Percentiles rank a stretch among this genome's conserved stretches.
Evolutionary conservation across 2,797 vertebrate genomes (phyloP).

Genomic region (Nyctibius grandis): DNA sequence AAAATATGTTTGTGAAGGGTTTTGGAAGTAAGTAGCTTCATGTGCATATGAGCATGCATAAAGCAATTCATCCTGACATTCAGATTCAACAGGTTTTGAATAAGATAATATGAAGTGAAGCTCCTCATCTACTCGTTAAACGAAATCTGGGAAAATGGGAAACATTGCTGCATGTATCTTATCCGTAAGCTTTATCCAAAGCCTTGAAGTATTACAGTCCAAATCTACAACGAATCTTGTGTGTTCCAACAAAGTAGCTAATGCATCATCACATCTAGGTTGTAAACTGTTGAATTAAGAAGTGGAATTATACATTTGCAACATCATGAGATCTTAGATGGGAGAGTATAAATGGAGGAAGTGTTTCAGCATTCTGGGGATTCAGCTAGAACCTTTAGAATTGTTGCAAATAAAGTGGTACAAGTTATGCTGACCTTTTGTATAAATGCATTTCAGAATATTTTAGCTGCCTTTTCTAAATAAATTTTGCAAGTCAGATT

Average conservation of each 20-base stretch:
- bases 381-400: neutral
- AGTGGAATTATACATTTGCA: neutral
- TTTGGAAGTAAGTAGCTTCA: neutral
- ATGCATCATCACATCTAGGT: neutral
- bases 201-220: neutral
- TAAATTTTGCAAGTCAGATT: neutral
- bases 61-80: neutral
- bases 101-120: neutral
- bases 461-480: neutral
- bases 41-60: neutral
- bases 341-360: neutral
- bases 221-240: neutral
- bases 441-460: neutral
- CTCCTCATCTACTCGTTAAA: neutral
- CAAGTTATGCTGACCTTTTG: neutral
- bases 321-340: neutral
- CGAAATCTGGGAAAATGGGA: neutral
- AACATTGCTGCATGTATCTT: neutral
- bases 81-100: neutral
- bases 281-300: neutral
- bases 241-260: neutral
- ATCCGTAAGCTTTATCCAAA: neutral
- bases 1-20: neutral
- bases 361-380: neutral
- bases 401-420: neutral